Base-by-base conservation (phyloP, 2,888 invertebrate species). In the Xylocampa areola region DNA sequence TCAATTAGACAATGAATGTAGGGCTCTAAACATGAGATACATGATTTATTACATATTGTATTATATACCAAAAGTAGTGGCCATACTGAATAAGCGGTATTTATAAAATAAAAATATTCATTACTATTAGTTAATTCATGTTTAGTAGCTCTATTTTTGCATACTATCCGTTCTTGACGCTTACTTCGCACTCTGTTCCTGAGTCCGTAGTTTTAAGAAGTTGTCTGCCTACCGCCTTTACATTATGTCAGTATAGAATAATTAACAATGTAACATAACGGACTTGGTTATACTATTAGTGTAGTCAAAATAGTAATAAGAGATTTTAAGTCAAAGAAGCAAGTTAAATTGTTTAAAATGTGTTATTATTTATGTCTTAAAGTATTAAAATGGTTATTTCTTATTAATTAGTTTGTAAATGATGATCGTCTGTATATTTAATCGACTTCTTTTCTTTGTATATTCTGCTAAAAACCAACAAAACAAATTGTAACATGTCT, bases 301-400 rank as follows among this genome's bases (percentile, higher is more conserved):
- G 90, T 94, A 94, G 91, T 92, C 89, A 90, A 91, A 87, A 86
- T 92, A 92, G 85, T 85, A 80, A 77, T 94, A 92, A 93, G 92
- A 92, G 91, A 92, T 92, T 90, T 92, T 93, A 93, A 94, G 93
- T 93, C 93, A 94, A 92, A 92, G 90, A 92, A 93, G 88, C 92
- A 91, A 92, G 94, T 93, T 92, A 90, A 93, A 93, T 93, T 94
- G 94, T 94, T 93, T 94, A 92, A 92, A 91, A 92, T 92, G 93
- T 94, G 94, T 94, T 94, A 93, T 93, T 94, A 94, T 93, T 94
- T 94, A 94, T 94, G 92, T 94, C 92, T 88, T 93, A 94, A 93
- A 94, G 94, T 94, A 94, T 94, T 94, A 93, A 92, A 93, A 91
- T 92, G 92, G 93, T 94, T 94, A 94, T 93, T 93, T 93, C 93